Evolutionary conservation across 2,113 vertebrate genomes (phyloP).

Genomic region (Calyptommatus sinebrachiatus): DNA sequence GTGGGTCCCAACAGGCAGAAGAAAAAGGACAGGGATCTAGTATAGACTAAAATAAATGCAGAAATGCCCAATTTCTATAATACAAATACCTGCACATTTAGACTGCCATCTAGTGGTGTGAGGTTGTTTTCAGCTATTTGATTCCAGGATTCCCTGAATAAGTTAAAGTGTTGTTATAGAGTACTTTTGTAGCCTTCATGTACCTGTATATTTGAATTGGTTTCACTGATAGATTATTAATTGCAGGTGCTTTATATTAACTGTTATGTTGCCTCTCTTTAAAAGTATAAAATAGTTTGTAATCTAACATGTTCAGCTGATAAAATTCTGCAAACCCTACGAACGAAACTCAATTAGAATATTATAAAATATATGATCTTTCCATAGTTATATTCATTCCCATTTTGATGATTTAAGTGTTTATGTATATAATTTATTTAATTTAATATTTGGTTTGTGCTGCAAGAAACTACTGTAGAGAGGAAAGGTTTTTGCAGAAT

Average conservation of each 20-base stretch:
- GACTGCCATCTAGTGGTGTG: slow-evolving; percentile 60
- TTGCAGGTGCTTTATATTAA: not conserved
- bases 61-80: too few relatives aligned
- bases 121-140: not conserved
- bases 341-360: not conserved
- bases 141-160: not conserved
- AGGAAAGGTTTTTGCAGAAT: too few relatives aligned
- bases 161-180: not conserved
- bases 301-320: not conserved
- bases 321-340: not conserved
- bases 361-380: not conserved
- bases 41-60: too few relatives aligned
- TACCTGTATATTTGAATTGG: not conserved
- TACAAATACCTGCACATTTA: not conserved
- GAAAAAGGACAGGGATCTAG: too few relatives aligned
- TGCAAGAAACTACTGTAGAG: not conserved
- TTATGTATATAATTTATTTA: too few relatives aligned
- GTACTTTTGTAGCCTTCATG: not conserved
- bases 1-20: too few relatives aligned
- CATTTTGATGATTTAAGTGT: too few relatives aligned
- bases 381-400: not conserved
- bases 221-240: not conserved
- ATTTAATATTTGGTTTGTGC: not conserved
- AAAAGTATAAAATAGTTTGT: not conserved
- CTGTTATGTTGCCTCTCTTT: not conserved